These are phyloP conservation scores for Anolis carolinensis DNA, from an alignment of 2,113 vertebrate species.

Conservation along the genomic window DNA sequence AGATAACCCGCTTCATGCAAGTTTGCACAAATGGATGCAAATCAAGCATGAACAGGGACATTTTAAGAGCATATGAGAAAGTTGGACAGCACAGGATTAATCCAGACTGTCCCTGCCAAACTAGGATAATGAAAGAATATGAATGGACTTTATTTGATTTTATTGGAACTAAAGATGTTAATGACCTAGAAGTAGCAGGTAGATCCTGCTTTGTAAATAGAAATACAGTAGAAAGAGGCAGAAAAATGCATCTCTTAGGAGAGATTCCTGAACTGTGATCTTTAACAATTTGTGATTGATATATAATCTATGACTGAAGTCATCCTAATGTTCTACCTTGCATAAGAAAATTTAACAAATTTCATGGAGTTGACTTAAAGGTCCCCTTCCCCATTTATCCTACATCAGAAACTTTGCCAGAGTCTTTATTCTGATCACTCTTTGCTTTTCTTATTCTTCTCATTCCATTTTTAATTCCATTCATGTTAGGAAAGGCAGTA, in stretches of 20 bases:
- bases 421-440: not conserved
- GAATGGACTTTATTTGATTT: not conserved
- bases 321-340: constrained; percentile 27
- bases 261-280: too few relatives aligned
- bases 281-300: constrained; percentile 6
- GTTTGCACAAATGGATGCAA: too few relatives aligned
- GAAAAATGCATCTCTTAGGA: too few relatives aligned
- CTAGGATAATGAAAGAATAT: not conserved
- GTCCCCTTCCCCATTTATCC: too few relatives aligned
- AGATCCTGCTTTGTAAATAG: not conserved
- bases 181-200: not conserved
- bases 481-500: constrained; percentile 57
- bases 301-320: constrained; percentile 34
- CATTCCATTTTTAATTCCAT: constrained; percentile 61
- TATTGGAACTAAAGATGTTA: not conserved
- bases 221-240: not conserved
- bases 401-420: constrained; percentile 28
- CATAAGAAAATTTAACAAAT: not conserved
- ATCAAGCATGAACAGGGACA: too few relatives aligned
- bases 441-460: constrained; percentile 48
- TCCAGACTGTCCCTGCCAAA: too few relatives aligned
- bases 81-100: too few relatives aligned
- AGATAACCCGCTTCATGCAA: too few relatives aligned
- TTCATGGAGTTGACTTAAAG: constrained; percentile 35
- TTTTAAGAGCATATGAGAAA: too few relatives aligned